These are phyloP conservation scores for Rhinichthys osculus DNA, from an alignment of 2,797 vertebrate genomes.

Conservation along the genomic window DNA sequence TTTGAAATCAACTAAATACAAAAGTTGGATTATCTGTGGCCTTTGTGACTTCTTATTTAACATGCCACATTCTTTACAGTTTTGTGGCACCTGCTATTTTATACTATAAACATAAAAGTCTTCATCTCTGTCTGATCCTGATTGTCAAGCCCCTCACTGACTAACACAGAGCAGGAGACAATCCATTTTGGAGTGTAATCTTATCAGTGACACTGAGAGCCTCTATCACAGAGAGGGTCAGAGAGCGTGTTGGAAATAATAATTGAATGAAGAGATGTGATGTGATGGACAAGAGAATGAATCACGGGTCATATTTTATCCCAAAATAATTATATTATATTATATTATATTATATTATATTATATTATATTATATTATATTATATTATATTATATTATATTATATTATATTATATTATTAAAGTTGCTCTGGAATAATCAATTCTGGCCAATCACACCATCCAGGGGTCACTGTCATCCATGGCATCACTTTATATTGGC, in stretches of 20 bases:
- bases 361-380: neutral
- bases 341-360: conserved; percentile 3
- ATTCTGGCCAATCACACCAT: no score
- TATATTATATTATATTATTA: neutral
- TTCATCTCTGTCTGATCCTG: neutral
- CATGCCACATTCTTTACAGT: neutral
- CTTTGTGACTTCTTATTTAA: neutral
- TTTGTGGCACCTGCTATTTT: neutral
- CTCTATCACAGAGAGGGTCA: conserved; percentile 1
- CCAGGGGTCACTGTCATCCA: no score
- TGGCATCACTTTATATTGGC: no score
- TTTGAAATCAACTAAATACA: neutral
- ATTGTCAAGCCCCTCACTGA: neutral
- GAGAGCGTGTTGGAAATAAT: neutral
- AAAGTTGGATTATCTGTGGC: neutral
- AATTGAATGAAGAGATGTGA: neutral
- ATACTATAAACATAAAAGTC: neutral
- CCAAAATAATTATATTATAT: neutral
- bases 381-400: neutral
- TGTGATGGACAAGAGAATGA: no score
- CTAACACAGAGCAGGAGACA: neutral
- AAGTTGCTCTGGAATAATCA: no score
- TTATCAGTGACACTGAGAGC: neutral
- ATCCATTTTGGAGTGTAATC: conserved; percentile 7
- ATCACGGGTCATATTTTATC: no score